Percentiles rank a stretch among this genome's conserved stretches.
Conservation (phyloP, 2,797 vertebrate genomes). For the Scyliorhinus canicula region DNA sequence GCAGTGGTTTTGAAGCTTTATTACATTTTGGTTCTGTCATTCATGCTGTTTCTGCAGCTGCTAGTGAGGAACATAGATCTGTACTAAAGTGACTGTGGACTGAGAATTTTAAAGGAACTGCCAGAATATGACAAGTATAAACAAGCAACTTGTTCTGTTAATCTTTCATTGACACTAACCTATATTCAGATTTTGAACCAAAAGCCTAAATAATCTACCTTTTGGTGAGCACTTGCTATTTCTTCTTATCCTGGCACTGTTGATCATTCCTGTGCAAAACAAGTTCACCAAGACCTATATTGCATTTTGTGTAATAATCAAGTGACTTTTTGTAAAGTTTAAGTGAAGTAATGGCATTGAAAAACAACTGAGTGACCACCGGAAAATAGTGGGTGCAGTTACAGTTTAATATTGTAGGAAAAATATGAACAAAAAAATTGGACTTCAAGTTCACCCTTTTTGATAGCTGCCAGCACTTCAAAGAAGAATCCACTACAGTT, state of each 20-base stretch:
- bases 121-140: constrained; percentile 25
- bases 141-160: constrained; percentile 19
- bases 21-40: constrained; percentile 32
- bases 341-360: neutral
- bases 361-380: neutral
- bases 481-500: constrained; percentile 18
- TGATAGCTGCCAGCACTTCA: neutral
- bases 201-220: constrained; percentile 3
- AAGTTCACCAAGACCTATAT: neutral
- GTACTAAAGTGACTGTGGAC: constrained; percentile 29
- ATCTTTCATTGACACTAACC: constrained; percentile 31
- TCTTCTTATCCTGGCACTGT: neutral
- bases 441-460: constrained; percentile 27
- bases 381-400: neutral
- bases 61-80: neutral
- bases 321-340: constrained; percentile 4
- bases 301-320: constrained; percentile 4
- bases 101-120: constrained; percentile 25
- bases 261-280: neutral
- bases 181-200: constrained; percentile 32
- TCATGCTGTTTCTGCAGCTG: constrained; percentile 10
- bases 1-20: constrained; percentile 33
- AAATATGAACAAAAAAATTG: neutral
- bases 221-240: constrained; percentile 32
- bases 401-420: constrained; percentile 7